A percentile compares a stretch with the other conserved stretches of the same genome.
These are phyloP conservation scores for Eristalis arbustorum DNA, from an alignment of 2,888 invertebrate genomes.

Conservation along the genomic window DNA sequence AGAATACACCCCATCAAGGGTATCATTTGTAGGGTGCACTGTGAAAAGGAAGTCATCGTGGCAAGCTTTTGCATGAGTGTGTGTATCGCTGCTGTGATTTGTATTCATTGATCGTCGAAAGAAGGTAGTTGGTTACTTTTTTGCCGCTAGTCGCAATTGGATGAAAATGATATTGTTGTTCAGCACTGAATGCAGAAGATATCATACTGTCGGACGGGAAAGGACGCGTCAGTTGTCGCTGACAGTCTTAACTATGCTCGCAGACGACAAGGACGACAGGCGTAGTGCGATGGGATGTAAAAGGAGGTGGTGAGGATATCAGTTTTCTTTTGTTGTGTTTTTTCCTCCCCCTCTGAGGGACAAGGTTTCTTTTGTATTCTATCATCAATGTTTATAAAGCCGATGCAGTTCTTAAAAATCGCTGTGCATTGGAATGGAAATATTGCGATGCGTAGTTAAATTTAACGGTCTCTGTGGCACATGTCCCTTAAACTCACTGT, in stretches of 20 bases:
- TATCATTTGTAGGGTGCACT: conserved; percentile 27
- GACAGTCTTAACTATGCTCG: conserved; percentile 13
- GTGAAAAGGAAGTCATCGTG: conserved; percentile 2
- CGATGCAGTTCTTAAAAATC: too few species aligned
- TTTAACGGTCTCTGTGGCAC: too few species aligned
- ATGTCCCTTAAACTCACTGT: too few species aligned
- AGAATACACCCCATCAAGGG: conserved; percentile 34
- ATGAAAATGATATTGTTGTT: conserved; percentile 37
- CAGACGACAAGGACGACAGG: conserved; percentile 44
- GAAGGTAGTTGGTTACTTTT: conserved; percentile 45
- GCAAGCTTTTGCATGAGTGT: background rate
- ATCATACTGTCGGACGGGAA: conserved; percentile 1
- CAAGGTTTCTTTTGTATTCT: background rate
- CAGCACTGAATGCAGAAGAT: background rate
- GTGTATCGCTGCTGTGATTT: conserved; percentile 6
- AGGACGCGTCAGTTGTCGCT: conserved; percentile 25
- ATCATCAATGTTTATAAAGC: background rate
- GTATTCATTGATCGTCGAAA: conserved; percentile 48
- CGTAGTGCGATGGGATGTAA: conserved; percentile 1
- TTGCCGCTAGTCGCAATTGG: background rate
- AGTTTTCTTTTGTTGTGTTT: background rate
- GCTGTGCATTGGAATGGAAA: too few species aligned
- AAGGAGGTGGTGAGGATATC: background rate
- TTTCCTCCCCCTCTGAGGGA: background rate
- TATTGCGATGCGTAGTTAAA: too few species aligned